Evolutionary conservation across 2,113 vertebrate species (phyloP).

Genomic region (Xenopus laevis): DNA sequence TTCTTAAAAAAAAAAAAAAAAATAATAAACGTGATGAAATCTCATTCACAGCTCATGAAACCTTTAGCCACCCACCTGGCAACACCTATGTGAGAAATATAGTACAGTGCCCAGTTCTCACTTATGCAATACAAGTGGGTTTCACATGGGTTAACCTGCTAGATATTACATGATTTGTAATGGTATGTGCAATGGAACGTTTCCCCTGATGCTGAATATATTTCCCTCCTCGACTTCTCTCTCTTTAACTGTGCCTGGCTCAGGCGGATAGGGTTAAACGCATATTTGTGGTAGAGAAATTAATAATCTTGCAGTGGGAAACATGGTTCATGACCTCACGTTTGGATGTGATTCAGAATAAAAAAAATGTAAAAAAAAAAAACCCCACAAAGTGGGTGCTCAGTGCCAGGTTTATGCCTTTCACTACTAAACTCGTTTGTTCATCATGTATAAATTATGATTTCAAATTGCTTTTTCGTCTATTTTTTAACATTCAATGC

Average conservation of each 20-base stretch:
- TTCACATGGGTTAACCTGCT: no score
- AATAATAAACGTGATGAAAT: no score
- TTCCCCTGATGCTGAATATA: no score
- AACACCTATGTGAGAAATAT: no score
- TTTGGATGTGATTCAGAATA: slow-evolving; percentile 61
- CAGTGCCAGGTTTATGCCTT: slow-evolving; percentile 56
- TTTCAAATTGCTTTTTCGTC: slow-evolving; percentile 64
- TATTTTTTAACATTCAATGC: slow-evolving; percentile 65
- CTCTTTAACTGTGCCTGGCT: not conserved
- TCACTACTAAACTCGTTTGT: slow-evolving; percentile 48
- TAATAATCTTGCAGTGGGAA: slow-evolving; percentile 54
- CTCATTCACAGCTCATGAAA: no score
- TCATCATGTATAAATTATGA: slow-evolving; percentile 50
- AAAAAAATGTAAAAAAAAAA: slow-evolving; percentile 56
- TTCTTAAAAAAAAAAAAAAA: no score
- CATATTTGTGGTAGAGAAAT: slow-evolving; percentile 56
- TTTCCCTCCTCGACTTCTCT: no score
- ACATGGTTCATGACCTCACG: slow-evolving; percentile 60
- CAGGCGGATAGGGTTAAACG: slow-evolving; percentile 2
- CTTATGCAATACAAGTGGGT: no score
- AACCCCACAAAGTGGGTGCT: slow-evolving; percentile 54
- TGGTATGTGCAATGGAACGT: no score
- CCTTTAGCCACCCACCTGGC: no score
- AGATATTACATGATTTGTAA: no score
- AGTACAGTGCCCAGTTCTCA: no score